Percentiles rank a stretch among this genome's conserved stretches.
These are phyloP conservation scores for Lanistes nyassanus DNA, from an alignment of 1,140 invertebrate species.

Conservation along the genomic window DNA sequence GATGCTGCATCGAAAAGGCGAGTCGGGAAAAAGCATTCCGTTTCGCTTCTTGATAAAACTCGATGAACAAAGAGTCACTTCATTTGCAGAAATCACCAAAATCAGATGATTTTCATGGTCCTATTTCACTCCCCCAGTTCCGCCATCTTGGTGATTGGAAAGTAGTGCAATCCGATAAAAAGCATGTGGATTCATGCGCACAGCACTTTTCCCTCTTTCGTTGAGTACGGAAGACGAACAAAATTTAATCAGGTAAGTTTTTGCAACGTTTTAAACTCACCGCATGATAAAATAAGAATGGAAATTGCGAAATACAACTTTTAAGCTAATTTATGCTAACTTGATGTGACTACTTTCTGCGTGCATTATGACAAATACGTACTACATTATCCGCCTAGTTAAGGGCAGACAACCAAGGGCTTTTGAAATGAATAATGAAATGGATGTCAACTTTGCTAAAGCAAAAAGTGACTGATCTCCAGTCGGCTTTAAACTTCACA, in stretches of 20 bases:
- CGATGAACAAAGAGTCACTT: too few relatives aligned
- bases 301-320: background rate
- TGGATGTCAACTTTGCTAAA: too few relatives aligned
- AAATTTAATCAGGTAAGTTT: too few relatives aligned
- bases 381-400: conserved; percentile 10
- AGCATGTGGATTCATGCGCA: conserved; percentile 9
- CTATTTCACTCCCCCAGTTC: background rate
- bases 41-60: too few relatives aligned
- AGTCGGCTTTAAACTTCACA: background rate
- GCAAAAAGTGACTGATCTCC: too few relatives aligned
- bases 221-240: too few relatives aligned
- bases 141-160: conserved; percentile 13
- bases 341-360: conserved; percentile 10
- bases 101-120: conserved; percentile 4
- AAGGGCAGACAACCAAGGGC: conserved; percentile 10
- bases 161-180: conserved; percentile 12
- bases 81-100: too few relatives aligned
- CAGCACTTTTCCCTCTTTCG: too few relatives aligned
- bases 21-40: background rate
- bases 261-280: too few relatives aligned
- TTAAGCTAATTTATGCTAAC: background rate
- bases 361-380: conserved; percentile 22
- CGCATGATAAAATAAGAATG: background rate
- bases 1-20: background rate
- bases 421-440: too few relatives aligned